Evolutionary conservation across 2,888 invertebrate species (phyloP), one percentile per base, ranked within the genome.

Genomic region (Cosmorhoe ocellata): DNA sequence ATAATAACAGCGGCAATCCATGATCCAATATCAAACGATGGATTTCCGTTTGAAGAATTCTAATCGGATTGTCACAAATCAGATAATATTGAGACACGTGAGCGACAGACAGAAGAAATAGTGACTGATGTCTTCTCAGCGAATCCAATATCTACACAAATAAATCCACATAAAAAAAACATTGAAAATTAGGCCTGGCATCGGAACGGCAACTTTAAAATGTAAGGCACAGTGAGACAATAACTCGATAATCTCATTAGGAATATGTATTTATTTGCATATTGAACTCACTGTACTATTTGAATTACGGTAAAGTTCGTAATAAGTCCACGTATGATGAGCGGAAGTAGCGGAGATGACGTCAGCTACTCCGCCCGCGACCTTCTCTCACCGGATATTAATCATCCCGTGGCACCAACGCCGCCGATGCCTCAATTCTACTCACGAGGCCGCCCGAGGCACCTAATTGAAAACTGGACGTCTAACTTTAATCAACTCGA

Each of bases 301-400:
- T 8, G 4, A 43, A 26, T n/a, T 31, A 36, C 31, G 58, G 38
- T 51, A 55, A 60, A 64, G 64, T 66, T 64, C 49, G 63, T 69
- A 70, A 72, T 73, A 72, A 69, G 70, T 71, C 63, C 67, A 71
- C 71, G 67, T 70, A 69, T 66, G 67, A 67, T 69, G 73, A 74
- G 71, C 85, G 88, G 89, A 89, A 87, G 79, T 73, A 66, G 75
- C 83, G 81, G 84, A 81, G 79, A 77, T 87, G 88, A 89, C 88
- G 87, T 87, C 87, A 88, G 71, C 61, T 56, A 68, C 73, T 64
- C 64, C 70, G 73, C 68, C 69, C 68, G 77, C 85, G 84, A 80
- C 85, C 85, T 86, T 85, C 84, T 75, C 78, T 72, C 71, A 66
- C 71, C 87, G 88, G 87, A 88, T 85, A 88, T 89, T 87, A 89